Conservation (phyloP, 2,113 vertebrate species). For the Prochilodus magdalenae region DNA sequence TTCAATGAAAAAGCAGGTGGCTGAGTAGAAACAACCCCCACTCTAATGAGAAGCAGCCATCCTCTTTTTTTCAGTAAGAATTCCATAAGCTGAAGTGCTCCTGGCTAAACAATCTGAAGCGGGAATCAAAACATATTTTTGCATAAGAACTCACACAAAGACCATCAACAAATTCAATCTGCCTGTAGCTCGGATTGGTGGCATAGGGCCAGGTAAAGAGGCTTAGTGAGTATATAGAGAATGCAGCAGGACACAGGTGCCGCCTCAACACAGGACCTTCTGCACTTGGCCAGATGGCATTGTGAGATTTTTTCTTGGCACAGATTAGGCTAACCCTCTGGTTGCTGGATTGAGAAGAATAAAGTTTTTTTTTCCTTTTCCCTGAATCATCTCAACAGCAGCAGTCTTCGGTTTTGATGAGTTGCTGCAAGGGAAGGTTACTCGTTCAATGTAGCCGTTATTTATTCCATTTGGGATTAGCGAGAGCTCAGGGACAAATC, state of each 20-base stretch:
- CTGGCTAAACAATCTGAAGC: neutral
- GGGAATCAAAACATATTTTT: slow-evolving; percentile 8
- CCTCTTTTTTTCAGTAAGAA: slow-evolving; percentile 4
- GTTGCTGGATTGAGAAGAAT: slow-evolving; percentile 3
- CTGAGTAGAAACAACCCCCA: neutral
- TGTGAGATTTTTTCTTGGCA: slow-evolving; percentile 31
- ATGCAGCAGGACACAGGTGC: slow-evolving; percentile 31
- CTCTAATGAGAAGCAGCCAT: neutral
- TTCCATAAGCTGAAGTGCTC: neutral
- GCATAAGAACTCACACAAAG: neutral
- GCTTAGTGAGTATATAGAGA: slow-evolving; percentile 49
- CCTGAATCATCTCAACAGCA: slow-evolving; percentile 28
- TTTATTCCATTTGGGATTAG: slow-evolving; percentile 59
- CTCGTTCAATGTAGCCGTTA: slow-evolving; percentile 30
- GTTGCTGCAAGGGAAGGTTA: neutral
- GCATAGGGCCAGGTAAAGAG: slow-evolving; percentile 46
- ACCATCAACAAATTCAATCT: slow-evolving; percentile 35
- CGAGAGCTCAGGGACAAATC: slow-evolving; percentile 51
- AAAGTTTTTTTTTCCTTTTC: slow-evolving; percentile 22
- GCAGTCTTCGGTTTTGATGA: neutral
- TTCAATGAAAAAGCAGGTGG: neutral
- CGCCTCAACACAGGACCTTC: slow-evolving; percentile 7
- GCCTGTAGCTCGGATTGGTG: neutral
- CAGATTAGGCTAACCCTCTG: slow-evolving; percentile 17
- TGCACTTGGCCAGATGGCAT: slow-evolving; percentile 19